Base-by-base conservation (phyloP, 2,113 vertebrate genomes). In the Eretmochelys imbricata region DNA sequence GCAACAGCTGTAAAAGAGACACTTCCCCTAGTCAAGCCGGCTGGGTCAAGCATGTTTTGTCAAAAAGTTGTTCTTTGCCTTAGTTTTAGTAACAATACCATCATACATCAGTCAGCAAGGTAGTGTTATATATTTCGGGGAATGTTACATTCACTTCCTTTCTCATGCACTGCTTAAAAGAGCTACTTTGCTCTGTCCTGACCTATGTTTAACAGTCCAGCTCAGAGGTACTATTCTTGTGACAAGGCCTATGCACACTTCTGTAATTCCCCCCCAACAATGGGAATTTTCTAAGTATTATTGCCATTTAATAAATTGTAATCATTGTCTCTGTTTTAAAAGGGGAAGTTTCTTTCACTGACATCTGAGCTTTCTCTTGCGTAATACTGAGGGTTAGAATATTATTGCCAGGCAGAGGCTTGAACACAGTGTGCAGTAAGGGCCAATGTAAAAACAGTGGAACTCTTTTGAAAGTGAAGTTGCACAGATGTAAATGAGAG, bases 171-270 rank as follows among this genome's bases (percentile, higher is more conserved):
- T 62, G 8, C 78, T 96, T 90, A 78, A 82, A 82, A 92, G 49
- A 31, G 31, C 25, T n/a, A 54, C 14, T 91, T 94, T 38, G 19
- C 65, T 38, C n/a, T 80, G 22, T 82, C 53, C 57, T 90, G 82
- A 54, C 81, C 24, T 20, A 79, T 84, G 88, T 94, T 89, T 62
- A 93, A 62, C 51, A 62, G 29, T n/a, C 4, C 53, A 50, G 17
- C 80, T 94, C 51, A 92, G 51, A 97, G 69, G 54, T 90, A 80
- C 81, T 94, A 76, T 69, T 93, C 48, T 92, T 96, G 97, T 85
- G 76, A 7, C 65, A 12, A 55, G 53, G 78, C 53, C 89, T 84
- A 8, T 48, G 38, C 82, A 72, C 84, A 80, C 82, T 29, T 9
- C 0, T 1, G 69, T 78, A 89, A 92, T 88, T 86, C 38, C 13